Base-by-base conservation (phyloP, 2,797 vertebrate species). In the Mormyrus hasselquistii region DNA sequence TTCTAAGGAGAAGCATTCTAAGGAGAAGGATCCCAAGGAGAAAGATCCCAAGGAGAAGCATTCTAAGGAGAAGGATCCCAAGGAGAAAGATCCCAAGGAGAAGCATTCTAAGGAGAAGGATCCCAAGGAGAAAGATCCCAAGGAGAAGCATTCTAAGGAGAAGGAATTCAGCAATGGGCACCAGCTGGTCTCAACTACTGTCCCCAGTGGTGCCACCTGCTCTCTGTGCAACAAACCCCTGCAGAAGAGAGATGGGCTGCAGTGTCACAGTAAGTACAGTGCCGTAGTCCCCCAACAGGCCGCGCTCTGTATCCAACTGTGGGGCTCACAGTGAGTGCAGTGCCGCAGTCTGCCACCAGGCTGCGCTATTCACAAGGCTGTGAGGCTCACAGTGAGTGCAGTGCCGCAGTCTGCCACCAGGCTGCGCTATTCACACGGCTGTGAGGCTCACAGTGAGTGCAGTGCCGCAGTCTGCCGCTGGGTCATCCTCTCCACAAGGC, bases 191-290 rank as follows among this genome's bases (percentile, higher is more conserved):
- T 96, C 92, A 0, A 97, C 97, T 53, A 94, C 94, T 84, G 97
- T 97, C 93, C 96, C 95, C 91, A 96, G 94, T 91, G 96, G 95
- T 89, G 95, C 97, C 93, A 97, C 94, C 92, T 99, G 98, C 93
- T 97, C 98, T 0, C 93, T 98, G 92, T 99, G 98, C 92, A 95
- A 96, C 95, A 97, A 97, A 92, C 94, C 95, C 47, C 95, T 97
- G 93, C 96, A 95, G 95, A 96, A 94, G 93, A 96, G 96, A 96
- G 96, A 96, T 93, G 96, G 96, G 93, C 95, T 98, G 94, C 97
- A 98, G 94, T 98, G 97, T 94, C 95, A 95, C 92, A 99, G 98
- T 98, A 96, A 99, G 98, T 98, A 96, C 87, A 65, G 16, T 91
- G 6, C 82, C 47, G 12, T 4, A 14, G 47, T 19, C 47, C 38